Evolutionary conservation across 2,113 vertebrate species (phyloP).

Genomic region (Turdus rufiventris): DNA sequence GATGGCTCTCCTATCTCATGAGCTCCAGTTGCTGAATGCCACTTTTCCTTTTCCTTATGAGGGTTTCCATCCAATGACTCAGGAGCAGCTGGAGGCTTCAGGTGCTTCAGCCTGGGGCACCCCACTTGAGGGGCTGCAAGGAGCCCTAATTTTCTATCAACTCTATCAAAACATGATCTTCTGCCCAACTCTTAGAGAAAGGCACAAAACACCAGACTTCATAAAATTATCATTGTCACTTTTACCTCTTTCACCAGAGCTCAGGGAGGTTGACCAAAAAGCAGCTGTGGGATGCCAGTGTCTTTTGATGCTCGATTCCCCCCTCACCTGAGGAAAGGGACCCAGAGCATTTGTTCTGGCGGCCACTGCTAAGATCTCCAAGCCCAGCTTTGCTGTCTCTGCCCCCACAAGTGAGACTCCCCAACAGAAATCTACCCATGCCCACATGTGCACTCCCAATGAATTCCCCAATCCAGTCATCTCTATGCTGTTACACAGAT

Average conservation of each 20-base stretch:
- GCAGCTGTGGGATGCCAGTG: not conserved
- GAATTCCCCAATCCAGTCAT: not conserved
- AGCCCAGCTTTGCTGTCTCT: accelerated
- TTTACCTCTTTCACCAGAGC: not conserved
- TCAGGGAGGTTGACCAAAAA: not conserved
- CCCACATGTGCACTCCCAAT: not conserved
- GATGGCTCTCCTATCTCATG: accelerated
- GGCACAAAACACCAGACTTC: not conserved
- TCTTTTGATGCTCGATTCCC: accelerated
- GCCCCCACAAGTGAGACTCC: not conserved
- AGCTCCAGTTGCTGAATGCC: not conserved
- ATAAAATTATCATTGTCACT: not conserved
- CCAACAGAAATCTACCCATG: accelerated
- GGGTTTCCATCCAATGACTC: not conserved
- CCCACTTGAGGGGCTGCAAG: not conserved
- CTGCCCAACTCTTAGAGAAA: not conserved
- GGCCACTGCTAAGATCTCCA: not conserved
- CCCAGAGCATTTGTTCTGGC: not conserved
- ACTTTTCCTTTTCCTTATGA: accelerated
- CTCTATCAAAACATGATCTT: not conserved
- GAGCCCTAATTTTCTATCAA: not conserved
- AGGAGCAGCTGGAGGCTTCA: not conserved
- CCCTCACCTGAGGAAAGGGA: not conserved
- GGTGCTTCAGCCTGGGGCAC: not conserved
- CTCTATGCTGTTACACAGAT: not conserved